Evolutionary conservation across 2,888 invertebrate species (phyloP), one percentile per base, ranked within the genome.

Genomic region (Diadromus collaris): DNA sequence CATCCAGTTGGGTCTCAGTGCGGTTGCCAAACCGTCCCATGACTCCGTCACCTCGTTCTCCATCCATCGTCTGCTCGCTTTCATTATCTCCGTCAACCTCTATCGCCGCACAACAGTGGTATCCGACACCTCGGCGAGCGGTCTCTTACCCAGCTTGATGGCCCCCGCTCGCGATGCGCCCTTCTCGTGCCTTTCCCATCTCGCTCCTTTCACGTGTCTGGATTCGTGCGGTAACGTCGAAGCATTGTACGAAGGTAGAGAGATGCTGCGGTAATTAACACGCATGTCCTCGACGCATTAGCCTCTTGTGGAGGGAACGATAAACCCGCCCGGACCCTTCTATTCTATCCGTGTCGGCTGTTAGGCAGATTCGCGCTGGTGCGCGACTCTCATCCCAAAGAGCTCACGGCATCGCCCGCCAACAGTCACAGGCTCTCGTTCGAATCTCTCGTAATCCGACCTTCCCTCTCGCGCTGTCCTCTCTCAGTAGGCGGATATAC

Each of bases 251-350:
- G 71, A 78, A 78, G 68, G 67, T 71, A 58, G 38, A 38, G 54
- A 58, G 38, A 38, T 44, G 46, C 65, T 34, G 68, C 73, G 79
- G 61, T 75, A 69, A 81, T 81, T 81, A 79, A 81, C 81, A 79
- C 76, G 76, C 79, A 69, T 81, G 67, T 81, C 72, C 81, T 56
- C 68, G 58, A 78, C 78, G 67, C 78, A 78, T 78, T 80, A 78
- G 67, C 72, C 74, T 68, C 61, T n/a, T 61, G 29, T 48, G n/a
- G 67, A 38, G n/a, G 19, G 19, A 29, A 56, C 58, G 38, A 48
- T 51, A 21, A 58, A 60, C 46, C 67, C 38, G 32, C 67, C 5
- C 19, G 44, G 54, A 16, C 24, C 48, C 2, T 2, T n/a, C 65
- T 27, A 29, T n/a, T n/a, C n/a, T 19, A 44, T 32, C 27, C 51